Base-by-base conservation (phyloP, 2,113 vertebrate genomes). In the Campylomormyrus tamandua region DNA sequence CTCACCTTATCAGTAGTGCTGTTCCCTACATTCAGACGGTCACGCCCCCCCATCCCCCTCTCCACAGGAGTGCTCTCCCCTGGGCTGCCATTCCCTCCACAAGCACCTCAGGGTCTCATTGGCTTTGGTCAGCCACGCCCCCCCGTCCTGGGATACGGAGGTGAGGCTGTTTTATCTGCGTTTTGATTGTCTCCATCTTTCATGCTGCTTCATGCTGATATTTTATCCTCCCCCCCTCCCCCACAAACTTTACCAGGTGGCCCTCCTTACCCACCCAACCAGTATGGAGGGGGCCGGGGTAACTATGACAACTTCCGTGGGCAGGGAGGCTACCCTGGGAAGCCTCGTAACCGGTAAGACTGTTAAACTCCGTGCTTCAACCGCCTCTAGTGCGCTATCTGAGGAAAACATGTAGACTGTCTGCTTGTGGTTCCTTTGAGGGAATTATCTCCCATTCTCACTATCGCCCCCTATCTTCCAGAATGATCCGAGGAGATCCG, bases 281-380 rank as follows among this genome's bases (percentile, higher is more conserved):
- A 98, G 1, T 98, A 96, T 1, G 97, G 97, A 49, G 92, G 97
- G 91, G 91, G 97, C 7, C 94, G 98, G 80, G 98, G 98, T 7
- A 97, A 96, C 94, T 98, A 98, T 11, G 97, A 98, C 93, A 96
- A 96, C 90, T 98, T 98, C 91, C 95, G 97, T 24, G 98, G 98
- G 27, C 98, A 98, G 92, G 97, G 96, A 89, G 97, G 97, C 45
- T 97, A 97, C 90, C 96, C 96, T 10, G 96, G 96, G 1, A 98
- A 98, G 92, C 97, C 97, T 24, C 96, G 97, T n/a, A 98, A 97
- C 94, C 96, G 98, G 98, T 98, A 91, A 92, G 92, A 91, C 70
- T 46, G 39, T 66, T 88, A 42, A 88, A 88, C 24, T 62, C 11
- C 88, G 1, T 62, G 3, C 17, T 56, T 35, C 15, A 85, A 10